phyloP scores from a whole-genome alignment of 2,888 invertebrate genomes.

The Archips crataeganus region DNA sequence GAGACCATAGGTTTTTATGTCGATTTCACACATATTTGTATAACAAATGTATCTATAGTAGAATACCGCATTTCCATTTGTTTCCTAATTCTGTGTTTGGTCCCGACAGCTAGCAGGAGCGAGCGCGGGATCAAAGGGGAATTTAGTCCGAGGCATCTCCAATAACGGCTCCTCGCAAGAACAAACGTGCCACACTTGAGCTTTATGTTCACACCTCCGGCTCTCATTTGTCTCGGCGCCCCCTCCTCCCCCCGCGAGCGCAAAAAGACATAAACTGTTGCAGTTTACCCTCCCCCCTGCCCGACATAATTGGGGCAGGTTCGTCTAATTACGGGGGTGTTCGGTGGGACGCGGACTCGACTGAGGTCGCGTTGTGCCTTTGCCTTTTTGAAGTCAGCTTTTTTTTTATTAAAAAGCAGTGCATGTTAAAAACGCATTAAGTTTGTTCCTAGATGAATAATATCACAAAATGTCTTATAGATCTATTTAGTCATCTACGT shows the following conservation, averaged over 20 bases:
- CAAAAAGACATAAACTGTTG: constrained; percentile 54
- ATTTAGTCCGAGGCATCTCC: constrained; percentile 51
- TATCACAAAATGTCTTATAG: too few species aligned
- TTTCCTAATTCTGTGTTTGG: too few species aligned
- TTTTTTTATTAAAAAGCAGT: neutral
- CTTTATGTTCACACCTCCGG: constrained; percentile 49
- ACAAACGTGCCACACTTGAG: constrained; percentile 49
- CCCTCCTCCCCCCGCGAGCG: constrained; percentile 28
- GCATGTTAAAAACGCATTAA: neutral
- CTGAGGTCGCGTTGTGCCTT: neutral
- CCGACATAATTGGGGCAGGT: constrained; percentile 50
- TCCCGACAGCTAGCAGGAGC: neutral
- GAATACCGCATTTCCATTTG: too few species aligned
- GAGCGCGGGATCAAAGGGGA: constrained; percentile 16
- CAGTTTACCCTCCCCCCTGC: constrained; percentile 49
- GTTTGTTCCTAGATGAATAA: too few species aligned
- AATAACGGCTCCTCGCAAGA: constrained; percentile 58
- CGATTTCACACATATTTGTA: too few species aligned
- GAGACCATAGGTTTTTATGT: too few species aligned
- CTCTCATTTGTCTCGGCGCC: constrained; percentile 48
- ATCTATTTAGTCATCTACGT: too few species aligned
- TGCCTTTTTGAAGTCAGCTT: neutral
- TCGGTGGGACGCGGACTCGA: neutral
- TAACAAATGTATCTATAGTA: too few species aligned
- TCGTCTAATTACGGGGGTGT: constrained; percentile 51